Conservation (phyloP, 2,888 invertebrate genomes). For the Phortica magna region DNA sequence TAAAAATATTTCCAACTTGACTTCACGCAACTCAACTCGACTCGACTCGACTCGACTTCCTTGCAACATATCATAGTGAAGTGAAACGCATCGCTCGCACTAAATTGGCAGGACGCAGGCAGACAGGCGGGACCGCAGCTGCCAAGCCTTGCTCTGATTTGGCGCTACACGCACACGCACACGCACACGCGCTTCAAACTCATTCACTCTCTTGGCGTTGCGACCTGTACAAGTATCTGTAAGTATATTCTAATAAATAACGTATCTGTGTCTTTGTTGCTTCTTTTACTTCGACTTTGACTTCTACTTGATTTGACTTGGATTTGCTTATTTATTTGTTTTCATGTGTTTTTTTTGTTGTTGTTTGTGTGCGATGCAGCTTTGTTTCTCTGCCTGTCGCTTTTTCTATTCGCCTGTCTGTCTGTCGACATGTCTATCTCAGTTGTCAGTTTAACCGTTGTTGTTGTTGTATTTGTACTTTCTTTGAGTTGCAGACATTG, state of each 20-base stretch:
- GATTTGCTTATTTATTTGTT: not conserved
- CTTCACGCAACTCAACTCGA: not conserved
- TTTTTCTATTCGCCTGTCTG: not conserved
- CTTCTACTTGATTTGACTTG: conserved; percentile 1
- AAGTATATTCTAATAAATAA: conserved; percentile 31
- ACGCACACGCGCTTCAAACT: not conserved
- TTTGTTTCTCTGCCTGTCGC: not conserved
- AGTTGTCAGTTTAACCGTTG: conserved; percentile 10
- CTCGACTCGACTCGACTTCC: conserved; percentile 3
- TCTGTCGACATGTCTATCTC: conserved; percentile 1
- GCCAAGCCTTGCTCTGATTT: not conserved
- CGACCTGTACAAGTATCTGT: not conserved
- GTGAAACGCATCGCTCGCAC: not conserved
- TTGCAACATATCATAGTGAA: not conserved
- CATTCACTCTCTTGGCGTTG: not conserved
- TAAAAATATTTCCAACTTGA: conserved; percentile 3
- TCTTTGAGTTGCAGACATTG: not conserved
- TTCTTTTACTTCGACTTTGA: not conserved
- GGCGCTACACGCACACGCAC: not conserved
- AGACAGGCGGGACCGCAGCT: not conserved
- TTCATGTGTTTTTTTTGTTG: not conserved
- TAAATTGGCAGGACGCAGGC: not conserved
- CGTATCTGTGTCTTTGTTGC: conserved; percentile 18
- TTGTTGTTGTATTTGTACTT: not conserved
- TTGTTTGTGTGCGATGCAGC: not conserved